Evolutionary conservation across 1,140 invertebrate species (phyloP), one percentile per base, ranked within the genome.

Genomic region (Calephelis nemesis): DNA sequence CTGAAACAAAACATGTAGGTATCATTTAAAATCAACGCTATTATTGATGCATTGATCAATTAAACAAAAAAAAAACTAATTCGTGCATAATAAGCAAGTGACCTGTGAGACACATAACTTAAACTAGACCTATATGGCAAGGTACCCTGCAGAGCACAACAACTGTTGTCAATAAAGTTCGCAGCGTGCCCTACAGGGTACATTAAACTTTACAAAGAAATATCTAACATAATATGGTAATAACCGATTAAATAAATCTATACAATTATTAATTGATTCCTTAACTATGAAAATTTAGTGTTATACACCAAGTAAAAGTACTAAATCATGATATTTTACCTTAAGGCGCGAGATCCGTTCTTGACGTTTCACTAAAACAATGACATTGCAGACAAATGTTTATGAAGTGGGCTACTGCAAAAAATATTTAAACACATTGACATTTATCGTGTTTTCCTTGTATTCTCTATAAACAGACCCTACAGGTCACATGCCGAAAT

Each of bases 131-230:
- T 49, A 49, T 49, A 10, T 49, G 48, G 48, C 48, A 49, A 49
- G 48, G 48, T 49, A 49, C 48, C 48, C 48, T 49, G 48, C 48
- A 49, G 48, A 49, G 48, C 48, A 49, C 48, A 49, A 49, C 8
- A 49, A 5, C n/a, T 10, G 10, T 10, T 49, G 5, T 49, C 48
- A 49, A 10, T 8, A 49, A 49, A 49, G 48, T 49, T 49, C 10
- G 48, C 48, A 49, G 11, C 48, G 48, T 49, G 48, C 42, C 42
- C 42, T 45, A 9, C 42, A 45, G 42, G 42, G 42, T 0, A 45
- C 48, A 49, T 8, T 49, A 11, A 49, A 49, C 10, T 49, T 49
- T 49, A 49, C 10, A 49, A 10, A 8, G 10, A n/a, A 49, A 49
- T 49, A 49, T 49, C 48, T 49, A 49, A 49, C 11, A 49, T 10